Evolutionary conservation across 2,888 invertebrate species (phyloP).

Genomic region (Nysson spinosus): DNA sequence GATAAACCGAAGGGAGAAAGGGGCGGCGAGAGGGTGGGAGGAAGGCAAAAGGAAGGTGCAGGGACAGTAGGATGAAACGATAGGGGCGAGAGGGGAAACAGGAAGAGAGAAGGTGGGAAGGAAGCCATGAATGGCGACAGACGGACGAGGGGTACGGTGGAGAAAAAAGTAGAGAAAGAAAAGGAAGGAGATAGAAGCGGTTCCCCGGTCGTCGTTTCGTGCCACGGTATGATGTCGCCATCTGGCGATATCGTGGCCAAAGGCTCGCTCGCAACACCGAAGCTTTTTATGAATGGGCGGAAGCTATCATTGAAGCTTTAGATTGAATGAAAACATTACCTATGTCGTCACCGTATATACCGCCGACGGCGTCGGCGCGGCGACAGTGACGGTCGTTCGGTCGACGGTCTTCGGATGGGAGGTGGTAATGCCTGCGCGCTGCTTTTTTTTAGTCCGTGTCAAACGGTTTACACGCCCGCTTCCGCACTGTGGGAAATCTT

Average conservation of each 20-base stretch:
- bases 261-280: conserved; percentile 58
- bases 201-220: conserved; percentile 41
- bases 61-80: conserved; percentile 32
- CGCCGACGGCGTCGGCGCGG: conserved; percentile 56
- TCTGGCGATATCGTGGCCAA: conserved; percentile 70
- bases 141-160: conserved; percentile 42
- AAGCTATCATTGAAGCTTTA: conserved; percentile 78
- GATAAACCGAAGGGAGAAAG: too few relatives aligned
- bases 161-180: conserved; percentile 35
- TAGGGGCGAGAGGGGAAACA: conserved; percentile 56
- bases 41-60: conserved; percentile 5
- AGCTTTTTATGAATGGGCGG: conserved; percentile 78
- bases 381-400: conserved; percentile 46
- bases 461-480: conserved; percentile 15
- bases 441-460: conserved; percentile 6
- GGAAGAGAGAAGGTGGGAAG: conserved; percentile 63
- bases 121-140: conserved; percentile 66
- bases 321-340: conserved; percentile 77
- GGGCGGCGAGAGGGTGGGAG: conserved; percentile 1
- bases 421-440: neutral
- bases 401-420: conserved; percentile 14
- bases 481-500: conserved; percentile 36
- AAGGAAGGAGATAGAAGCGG: conserved; percentile 9
- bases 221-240: conserved; percentile 69
- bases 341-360: conserved; percentile 60